Evolutionary conservation across 2,113 vertebrate species (phyloP).

Genomic region (Dromiciops gliroides): DNA sequence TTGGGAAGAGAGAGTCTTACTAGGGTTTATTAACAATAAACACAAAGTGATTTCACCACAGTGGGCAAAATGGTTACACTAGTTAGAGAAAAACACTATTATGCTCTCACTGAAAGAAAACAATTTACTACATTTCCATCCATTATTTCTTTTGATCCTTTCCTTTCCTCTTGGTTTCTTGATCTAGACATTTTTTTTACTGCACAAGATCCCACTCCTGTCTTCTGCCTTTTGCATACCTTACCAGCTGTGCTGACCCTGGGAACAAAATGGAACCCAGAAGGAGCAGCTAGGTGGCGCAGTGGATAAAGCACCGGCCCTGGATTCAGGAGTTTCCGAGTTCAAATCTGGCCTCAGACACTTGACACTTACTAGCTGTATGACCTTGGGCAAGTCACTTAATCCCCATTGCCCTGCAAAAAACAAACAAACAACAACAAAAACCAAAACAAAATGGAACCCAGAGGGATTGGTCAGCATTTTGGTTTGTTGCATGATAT

Average conservation of each 20-base stretch:
- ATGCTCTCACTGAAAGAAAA: neutral
- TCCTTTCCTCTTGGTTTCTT: neutral
- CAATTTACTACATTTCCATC: neutral
- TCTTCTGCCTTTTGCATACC: neutral
- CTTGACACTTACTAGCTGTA: too few species aligned
- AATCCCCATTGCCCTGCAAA: too few species aligned
- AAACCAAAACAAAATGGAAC: neutral
- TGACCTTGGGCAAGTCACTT: too few species aligned
- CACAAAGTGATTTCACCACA: neutral
- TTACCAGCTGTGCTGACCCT: neutral
- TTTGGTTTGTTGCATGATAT: neutral
- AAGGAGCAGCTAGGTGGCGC: too few species aligned
- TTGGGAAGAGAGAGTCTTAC: too few species aligned
- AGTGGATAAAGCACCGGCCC: too few species aligned
- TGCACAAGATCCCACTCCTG: neutral
- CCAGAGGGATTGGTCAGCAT: neutral
- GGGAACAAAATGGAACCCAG: neutral
- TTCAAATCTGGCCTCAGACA: too few species aligned
- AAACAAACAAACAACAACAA: too few species aligned
- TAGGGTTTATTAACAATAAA: neutral
- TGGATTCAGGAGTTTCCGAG: too few species aligned
- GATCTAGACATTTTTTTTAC: neutral
- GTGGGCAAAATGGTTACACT: neutral
- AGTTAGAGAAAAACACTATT: neutral
- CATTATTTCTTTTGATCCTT: neutral